Evolutionary conservation across 2,888 invertebrate genomes (phyloP).

Genomic region (Philonicus albiceps): DNA sequence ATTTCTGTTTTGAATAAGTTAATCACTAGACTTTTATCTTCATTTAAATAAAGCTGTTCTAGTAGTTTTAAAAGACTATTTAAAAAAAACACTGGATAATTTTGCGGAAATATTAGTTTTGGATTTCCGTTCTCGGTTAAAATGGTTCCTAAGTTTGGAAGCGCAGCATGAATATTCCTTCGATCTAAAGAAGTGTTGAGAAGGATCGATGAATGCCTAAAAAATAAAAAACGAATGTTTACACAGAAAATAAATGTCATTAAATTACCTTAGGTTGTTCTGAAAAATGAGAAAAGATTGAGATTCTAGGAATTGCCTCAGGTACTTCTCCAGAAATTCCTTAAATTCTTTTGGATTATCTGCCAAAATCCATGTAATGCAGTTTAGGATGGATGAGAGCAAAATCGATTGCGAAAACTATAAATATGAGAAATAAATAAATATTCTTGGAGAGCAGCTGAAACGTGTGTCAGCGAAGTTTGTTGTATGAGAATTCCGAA

Average conservation of each 20-base stretch:
- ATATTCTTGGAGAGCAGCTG: too few species aligned
- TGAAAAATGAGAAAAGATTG: conserved; percentile 54
- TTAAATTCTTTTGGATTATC: conserved; percentile 53
- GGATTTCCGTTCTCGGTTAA: conserved; percentile 56
- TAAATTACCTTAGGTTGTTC: conserved; percentile 53
- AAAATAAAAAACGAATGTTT: not conserved
- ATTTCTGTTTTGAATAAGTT: conserved; percentile 54
- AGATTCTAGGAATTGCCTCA: conserved; percentile 57
- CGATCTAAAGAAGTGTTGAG: conserved; percentile 54
- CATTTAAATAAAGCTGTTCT: conserved; percentile 48
- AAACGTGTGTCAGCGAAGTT: too few species aligned
- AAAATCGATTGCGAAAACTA: conserved; percentile 61
- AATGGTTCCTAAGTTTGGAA: conserved; percentile 60
- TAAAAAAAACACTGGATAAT: conserved; percentile 58
- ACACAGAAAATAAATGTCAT: not conserved
- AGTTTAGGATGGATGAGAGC: conserved; percentile 56
- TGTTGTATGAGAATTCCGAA: too few species aligned
- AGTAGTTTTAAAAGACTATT: conserved; percentile 57
- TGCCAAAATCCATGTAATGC: conserved; percentile 55
- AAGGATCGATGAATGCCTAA: conserved; percentile 56
- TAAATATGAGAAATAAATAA: conserved; percentile 26
- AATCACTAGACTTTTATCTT: conserved; percentile 53
- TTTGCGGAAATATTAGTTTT: conserved; percentile 57
- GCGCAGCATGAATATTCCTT: conserved; percentile 57
- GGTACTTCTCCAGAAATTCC: conserved; percentile 55